Evolutionary conservation across 1,140 invertebrate species (phyloP).

Genomic region (Drosophila kikkawai): DNA sequence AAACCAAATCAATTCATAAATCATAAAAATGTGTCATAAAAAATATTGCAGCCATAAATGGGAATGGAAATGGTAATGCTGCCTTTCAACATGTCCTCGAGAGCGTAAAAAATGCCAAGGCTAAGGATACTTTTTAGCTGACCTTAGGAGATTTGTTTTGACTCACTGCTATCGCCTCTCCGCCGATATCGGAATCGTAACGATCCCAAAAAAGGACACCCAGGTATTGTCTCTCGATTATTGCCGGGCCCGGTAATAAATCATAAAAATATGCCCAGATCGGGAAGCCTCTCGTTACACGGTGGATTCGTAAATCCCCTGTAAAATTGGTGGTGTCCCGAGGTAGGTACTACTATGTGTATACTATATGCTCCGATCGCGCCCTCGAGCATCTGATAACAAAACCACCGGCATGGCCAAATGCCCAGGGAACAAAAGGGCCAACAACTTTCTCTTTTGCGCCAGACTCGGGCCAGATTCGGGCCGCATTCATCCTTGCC

Average conservation of each 20-base stretch:
- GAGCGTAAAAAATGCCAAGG: slow-evolving; percentile 70
- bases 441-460: slow-evolving; percentile 82
- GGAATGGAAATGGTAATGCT: slow-evolving; percentile 51
- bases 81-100: slow-evolving; percentile 80
- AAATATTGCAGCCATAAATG: slow-evolving; percentile 59
- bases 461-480: slow-evolving; percentile 25
- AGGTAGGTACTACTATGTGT: slow-evolving; percentile 36
- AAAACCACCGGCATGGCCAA: slow-evolving; percentile 77
- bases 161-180: slow-evolving; percentile 67
- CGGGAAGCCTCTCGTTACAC: slow-evolving; percentile 75
- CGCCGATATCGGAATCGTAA: not conserved
- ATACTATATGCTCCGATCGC: slow-evolving; percentile 57
- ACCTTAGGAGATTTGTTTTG: slow-evolving; percentile 73
- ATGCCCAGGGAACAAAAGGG: slow-evolving; percentile 53
- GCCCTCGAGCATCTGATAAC: slow-evolving; percentile 80
- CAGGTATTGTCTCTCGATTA: slow-evolving; percentile 78
- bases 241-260: slow-evolving; percentile 78
- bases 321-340: slow-evolving; percentile 70
- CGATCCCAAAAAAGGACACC: slow-evolving; percentile 52
- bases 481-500: slow-evolving; percentile 51
- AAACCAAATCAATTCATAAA: slow-evolving; percentile 84
- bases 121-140: slow-evolving; percentile 58
- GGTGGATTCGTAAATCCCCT: slow-evolving; percentile 75
- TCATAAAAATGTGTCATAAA: slow-evolving; percentile 84
- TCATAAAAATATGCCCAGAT: slow-evolving; percentile 81